Conservation (phyloP, 2,888 invertebrate genomes). For the Philereme vetulata region DNA sequence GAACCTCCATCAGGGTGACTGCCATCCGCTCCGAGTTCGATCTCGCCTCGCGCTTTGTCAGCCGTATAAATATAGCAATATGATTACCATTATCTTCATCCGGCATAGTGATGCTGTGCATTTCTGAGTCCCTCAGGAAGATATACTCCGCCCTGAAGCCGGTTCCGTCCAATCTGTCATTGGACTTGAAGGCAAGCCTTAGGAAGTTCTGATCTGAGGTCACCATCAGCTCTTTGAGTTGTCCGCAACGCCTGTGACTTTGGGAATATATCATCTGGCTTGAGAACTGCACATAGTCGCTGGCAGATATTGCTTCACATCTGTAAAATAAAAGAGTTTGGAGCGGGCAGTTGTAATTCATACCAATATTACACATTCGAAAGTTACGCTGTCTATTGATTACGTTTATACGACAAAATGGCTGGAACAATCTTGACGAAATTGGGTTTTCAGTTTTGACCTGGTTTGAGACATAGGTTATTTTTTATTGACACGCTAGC, state of each 20-base stretch:
- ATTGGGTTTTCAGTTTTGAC: too few species aligned
- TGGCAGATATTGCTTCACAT: constrained; percentile 94
- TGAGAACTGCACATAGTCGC: constrained; percentile 98
- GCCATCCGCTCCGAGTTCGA: too few species aligned
- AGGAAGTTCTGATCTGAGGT: constrained; percentile 95
- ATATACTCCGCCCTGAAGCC: constrained; percentile 97
- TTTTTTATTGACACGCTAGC: too few species aligned
- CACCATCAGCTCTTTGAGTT: constrained; percentile 89
- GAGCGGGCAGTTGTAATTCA: too few species aligned
- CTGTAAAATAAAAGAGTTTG: constrained; percentile 76
- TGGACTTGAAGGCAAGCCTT: constrained; percentile 96
- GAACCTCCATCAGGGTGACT: too few species aligned
- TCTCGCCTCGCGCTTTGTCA: too few species aligned
- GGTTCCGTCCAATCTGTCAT: constrained; percentile 95
- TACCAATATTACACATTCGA: neutral
- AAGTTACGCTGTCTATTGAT: neutral
- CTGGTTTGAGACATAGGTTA: too few species aligned
- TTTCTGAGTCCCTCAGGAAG: constrained; percentile 89
- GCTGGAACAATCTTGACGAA: too few species aligned
- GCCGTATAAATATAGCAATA: neutral
- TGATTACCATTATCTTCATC: constrained; percentile 59
- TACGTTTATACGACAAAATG: too few species aligned
- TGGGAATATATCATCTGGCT: constrained; percentile 94
- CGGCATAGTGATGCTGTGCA: constrained; percentile 72
- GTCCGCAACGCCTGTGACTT: constrained; percentile 93